phyloP scores from a whole-genome alignment of 2,113 vertebrate genomes.

The Rhynchopsitta pachyrhyncha region DNA sequence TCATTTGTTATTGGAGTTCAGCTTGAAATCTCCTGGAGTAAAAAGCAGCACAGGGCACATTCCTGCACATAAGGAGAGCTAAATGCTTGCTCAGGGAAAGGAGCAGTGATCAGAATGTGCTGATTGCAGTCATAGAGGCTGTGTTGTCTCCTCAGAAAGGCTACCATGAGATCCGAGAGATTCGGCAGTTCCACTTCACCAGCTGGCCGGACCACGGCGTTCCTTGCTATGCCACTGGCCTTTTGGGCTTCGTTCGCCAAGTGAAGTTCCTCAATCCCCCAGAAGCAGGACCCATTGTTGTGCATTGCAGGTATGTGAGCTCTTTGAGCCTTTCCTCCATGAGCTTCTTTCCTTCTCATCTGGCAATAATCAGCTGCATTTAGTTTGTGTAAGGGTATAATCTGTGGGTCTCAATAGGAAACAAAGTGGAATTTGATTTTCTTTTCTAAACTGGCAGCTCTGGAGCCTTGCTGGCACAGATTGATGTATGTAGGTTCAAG shows the following conservation, averaged over 20 bases:
- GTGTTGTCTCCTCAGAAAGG: constrained; percentile 87
- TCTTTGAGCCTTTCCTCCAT: not conserved
- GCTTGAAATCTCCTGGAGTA: rapidly evolving
- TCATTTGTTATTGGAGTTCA: not conserved
- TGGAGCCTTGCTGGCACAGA: not conserved
- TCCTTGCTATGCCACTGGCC: constrained; percentile 93
- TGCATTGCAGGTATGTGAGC: constrained; percentile 87
- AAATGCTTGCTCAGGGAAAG: not conserved
- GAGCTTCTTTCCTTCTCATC: not conserved
- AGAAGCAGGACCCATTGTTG: constrained; percentile 90
- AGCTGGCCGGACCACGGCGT: constrained; percentile 98
- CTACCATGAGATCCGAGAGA: constrained; percentile 95
- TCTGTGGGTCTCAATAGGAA: not conserved
- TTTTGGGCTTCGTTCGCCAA: constrained; percentile 93
- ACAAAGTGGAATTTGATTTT: not conserved
- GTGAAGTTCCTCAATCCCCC: constrained; percentile 97
- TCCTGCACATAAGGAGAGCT: rapidly evolving
- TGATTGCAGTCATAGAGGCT: not conserved
- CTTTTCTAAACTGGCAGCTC: not conserved
- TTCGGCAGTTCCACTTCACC: constrained; percentile 98
- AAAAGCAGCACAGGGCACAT: rapidly evolving
- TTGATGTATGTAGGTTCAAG: not conserved
- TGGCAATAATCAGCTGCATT: rapidly evolving
- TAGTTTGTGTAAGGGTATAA: not conserved
- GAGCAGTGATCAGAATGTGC: rapidly evolving